Conservation (phyloP, 2,113 vertebrate species). For the Aphyosemion australe region DNA sequence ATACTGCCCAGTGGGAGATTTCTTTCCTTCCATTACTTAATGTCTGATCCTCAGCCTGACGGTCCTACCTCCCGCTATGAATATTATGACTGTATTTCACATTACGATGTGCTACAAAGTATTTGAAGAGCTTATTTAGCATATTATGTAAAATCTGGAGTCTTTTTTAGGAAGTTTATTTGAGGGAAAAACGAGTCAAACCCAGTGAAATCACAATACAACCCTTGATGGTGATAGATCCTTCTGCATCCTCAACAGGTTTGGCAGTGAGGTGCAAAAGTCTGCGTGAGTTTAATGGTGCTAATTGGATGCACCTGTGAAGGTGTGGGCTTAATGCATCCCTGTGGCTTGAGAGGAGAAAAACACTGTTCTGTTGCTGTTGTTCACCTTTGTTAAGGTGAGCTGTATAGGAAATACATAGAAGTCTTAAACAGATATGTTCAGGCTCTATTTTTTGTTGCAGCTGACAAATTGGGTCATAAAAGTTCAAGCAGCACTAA, state of each 20-base stretch:
- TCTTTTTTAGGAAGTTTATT: not conserved
- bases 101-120: conserved; percentile 1
- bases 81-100: conserved; percentile 6
- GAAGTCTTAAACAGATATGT: no score
- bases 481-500: no score
- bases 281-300: conserved; percentile 3
- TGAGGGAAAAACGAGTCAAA: not conserved
- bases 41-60: conserved; percentile 9
- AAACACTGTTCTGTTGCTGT: no score
- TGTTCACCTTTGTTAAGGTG: no score
- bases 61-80: not conserved
- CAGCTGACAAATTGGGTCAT: no score
- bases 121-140: not conserved
- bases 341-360: not conserved
- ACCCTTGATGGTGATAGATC: not conserved
- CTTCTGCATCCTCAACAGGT: not conserved
- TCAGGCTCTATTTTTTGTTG: no score
- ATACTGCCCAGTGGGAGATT: conserved; percentile 6
- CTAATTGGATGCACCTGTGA: conserved; percentile 2
- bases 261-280: not conserved
- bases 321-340: not conserved
- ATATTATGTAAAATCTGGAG: not conserved
- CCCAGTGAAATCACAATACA: no score
- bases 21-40: conserved; percentile 19
- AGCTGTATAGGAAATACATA: no score